Evolutionary conservation across 2,888 invertebrate genomes (phyloP), one percentile per base, ranked within the genome.

Genomic region (Napeogenes sylphis): DNA sequence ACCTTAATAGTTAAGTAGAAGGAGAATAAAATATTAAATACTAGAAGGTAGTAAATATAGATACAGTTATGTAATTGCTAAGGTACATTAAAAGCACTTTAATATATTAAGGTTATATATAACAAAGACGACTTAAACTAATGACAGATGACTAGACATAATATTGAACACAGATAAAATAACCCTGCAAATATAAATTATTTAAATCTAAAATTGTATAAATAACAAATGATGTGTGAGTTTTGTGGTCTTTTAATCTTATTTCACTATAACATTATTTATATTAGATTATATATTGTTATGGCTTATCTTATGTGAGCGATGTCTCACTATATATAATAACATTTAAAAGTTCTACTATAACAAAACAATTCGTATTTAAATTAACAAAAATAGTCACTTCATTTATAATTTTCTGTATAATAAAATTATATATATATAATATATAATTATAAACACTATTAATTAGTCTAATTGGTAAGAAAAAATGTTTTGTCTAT

Each of bases 151-250:
- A 82, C 80, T 80, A 80, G 77, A 74, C 67, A 75, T 71, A 71
- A 62, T 71, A 70, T 75, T 73, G 77, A 84, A 84, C 82, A 84
- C 83, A 82, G 75, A 79, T 10, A 72, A 68, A 70, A 70, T 42
- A 83, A 83, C 82, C 84, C 82, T 83, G 82, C 77, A 74, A 71
- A 79, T 76, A 75, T 76, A 61, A 42, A 66, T 30, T 45, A 57
- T 55, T 55, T 45, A 58, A 51, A 51, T 51, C 30, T 68, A 68
- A 71, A 73, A 71, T 63, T 42, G 42, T 68, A 21, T 58, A 47
- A 73, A 75, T 70, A 72, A 69, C 64, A 32, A 63, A 35, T 64
- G 45, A 47, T 60, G 30, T 62, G 13, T 30, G 45, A 56, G 56
- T 62, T 60, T 61, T 54, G 60, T 67, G 62, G 62, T 59, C 46